These are phyloP conservation scores for Xenopus borealis DNA, from an alignment of 2,113 vertebrate species.

Conservation along the genomic window DNA sequence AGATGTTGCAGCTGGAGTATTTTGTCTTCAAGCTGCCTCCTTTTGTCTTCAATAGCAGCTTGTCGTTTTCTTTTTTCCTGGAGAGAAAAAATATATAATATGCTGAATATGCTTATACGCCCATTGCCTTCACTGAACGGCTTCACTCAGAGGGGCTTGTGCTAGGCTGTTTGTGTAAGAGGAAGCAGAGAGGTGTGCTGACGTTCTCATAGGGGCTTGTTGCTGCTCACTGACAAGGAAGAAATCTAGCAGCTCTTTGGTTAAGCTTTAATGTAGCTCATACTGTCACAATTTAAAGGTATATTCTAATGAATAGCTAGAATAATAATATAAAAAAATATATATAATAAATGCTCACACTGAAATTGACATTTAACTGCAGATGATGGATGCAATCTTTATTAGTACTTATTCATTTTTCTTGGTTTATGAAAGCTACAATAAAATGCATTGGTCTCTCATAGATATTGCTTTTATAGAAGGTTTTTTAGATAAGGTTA, in stretches of 20 bases:
- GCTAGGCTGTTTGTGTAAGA: conserved; percentile 56
- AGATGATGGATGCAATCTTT: too few species aligned
- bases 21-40: conserved; percentile 89
- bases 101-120: conserved; percentile 54
- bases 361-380: too few species aligned
- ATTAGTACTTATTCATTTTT: too few species aligned
- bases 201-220: conserved; percentile 56
- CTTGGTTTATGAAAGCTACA: too few species aligned
- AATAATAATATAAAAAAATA: too few species aligned
- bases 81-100: conserved; percentile 51
- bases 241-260: conserved; percentile 56
- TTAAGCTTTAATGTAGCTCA: conserved; percentile 46
- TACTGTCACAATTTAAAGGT: conserved; percentile 44
- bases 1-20: conserved; percentile 94
- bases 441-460: too few species aligned
- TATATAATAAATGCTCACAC: too few species aligned
- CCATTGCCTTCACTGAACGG: conserved; percentile 49
- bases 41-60: conserved; percentile 92
- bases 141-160: conserved; percentile 54
- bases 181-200: conserved; percentile 50
- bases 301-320: background rate
- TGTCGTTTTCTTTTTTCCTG: conserved; percentile 96
- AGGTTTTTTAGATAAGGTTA: too few species aligned
- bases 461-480: too few species aligned
- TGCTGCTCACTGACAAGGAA: conserved; percentile 49